Base-by-base conservation (phyloP, 2,888 invertebrate species). In the Tupiocoris notatus region DNA sequence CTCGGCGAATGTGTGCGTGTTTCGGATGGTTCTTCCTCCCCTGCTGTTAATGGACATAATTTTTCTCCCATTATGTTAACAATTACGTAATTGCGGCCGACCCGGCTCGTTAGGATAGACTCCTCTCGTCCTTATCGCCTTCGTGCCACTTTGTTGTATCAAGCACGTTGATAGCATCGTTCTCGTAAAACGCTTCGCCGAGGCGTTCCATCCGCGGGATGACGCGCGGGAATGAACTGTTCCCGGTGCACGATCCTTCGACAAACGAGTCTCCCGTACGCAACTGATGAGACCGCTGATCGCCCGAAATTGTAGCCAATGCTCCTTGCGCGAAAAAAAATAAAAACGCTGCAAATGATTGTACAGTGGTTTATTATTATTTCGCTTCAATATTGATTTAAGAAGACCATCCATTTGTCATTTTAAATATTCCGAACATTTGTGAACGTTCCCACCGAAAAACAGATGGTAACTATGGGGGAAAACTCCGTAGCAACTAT, bases 41-140 rank as follows among this genome's bases (percentile, higher is more conserved):
- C 67, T 22, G 68, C 68, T 68, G 68, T 56, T 68, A 68, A 68
- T 68, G 68, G 68, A 68, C 58, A 68, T 68, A 58, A 68, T 68
- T 68, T 68, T 68, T 68, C 68, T 68, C 68, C 68, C 58, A 58
- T 68, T 68, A 68, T 68, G 68, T 68, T 68, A 22, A 68, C 68
- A 68, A 68, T 68, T 68, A 68, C 68, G 59, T 68, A 68, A 68
- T 68, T 68, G 68, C 59, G 68, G 68, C n/a, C 58, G 68, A 68
- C 58, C 21, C 3, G 59, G 68, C 18, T 68, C 68, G 68, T 68
- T 68, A 68, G 22, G 56, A 20, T 21, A 21, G 56, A 39, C 39
- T 39, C 39, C 39, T 39, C 39, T 39, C 39, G 39, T 39, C 39
- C 39, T 39, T 39, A 39, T 39, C 39, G 39, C 39, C 39, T 39